phyloP scores from a whole-genome alignment of 2,888 invertebrate genomes.

The Digitonthophagus gazella region DNA sequence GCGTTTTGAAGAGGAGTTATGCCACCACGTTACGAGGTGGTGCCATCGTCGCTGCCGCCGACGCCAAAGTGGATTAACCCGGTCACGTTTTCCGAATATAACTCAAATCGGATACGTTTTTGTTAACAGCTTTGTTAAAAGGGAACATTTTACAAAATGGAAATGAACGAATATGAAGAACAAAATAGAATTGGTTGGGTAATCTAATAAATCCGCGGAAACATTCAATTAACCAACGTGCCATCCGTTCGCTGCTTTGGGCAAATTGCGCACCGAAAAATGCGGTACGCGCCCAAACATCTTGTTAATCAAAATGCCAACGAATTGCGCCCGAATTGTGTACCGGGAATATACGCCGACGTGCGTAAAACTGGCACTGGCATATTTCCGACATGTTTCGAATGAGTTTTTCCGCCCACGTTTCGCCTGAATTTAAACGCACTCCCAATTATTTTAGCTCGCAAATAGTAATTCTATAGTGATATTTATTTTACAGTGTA shows the following conservation, averaged over 20 bases:
- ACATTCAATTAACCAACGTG: too few relatives aligned
- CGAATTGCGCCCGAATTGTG: neutral
- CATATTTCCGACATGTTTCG: too few relatives aligned
- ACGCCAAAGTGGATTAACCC: conserved; percentile 9
- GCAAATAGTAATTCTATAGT: neutral
- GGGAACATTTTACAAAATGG: too few relatives aligned
- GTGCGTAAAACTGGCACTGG: too few relatives aligned
- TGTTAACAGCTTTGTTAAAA: neutral
- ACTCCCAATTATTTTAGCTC: neutral
- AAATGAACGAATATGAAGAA: too few relatives aligned
- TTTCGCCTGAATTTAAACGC: neutral
- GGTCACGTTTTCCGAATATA: neutral
- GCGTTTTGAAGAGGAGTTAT: conserved; percentile 15
- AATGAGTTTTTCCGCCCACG: neutral
- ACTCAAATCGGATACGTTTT: neutral
- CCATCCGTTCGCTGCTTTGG: too few relatives aligned
- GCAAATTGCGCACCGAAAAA: too few relatives aligned
- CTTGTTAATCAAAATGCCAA: neutral
- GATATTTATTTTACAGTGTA: neutral
- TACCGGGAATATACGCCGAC: neutral
- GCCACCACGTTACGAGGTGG: conserved; percentile 5
- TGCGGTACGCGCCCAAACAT: neutral
- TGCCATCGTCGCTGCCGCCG: conserved; percentile 4
- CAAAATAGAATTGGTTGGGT: too few relatives aligned
- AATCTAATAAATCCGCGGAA: too few relatives aligned